phyloP scores from a whole-genome alignment of 2,888 invertebrate genomes.

The Ceramica pisi region DNA sequence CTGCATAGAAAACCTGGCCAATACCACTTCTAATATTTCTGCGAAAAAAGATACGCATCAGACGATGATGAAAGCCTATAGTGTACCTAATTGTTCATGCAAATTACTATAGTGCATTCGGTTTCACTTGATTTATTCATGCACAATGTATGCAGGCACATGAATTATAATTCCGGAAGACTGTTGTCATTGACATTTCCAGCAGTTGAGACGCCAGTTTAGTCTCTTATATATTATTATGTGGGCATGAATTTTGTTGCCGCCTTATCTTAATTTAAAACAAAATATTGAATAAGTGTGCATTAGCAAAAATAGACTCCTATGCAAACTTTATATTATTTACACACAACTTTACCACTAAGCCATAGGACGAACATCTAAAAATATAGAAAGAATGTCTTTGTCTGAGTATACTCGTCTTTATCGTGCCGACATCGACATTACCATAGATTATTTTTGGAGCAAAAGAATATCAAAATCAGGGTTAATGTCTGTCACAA shows the following conservation, averaged over 20 bases:
- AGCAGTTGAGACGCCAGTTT: background rate
- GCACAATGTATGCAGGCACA: constrained; percentile 5
- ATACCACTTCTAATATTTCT: background rate
- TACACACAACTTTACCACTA: background rate
- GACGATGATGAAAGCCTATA: background rate
- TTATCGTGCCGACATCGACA: background rate
- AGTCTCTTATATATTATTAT: background rate
- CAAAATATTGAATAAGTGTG: background rate
- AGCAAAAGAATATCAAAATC: constrained; percentile 2
- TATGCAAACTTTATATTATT: background rate
- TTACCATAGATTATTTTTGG: background rate
- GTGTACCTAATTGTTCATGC: background rate
- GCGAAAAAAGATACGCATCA: background rate
- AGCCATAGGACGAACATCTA: background rate
- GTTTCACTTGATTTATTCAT: background rate
- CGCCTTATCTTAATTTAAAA: constrained; percentile 10
- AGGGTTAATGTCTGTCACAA: constrained; percentile 11
- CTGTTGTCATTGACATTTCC: constrained; percentile 42
- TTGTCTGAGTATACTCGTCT: background rate
- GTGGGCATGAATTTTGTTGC: background rate
- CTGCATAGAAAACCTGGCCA: no score
- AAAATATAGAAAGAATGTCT: background rate
- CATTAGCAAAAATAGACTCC: background rate
- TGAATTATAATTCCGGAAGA: constrained; percentile 13
- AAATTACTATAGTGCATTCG: background rate